Conservation (phyloP, 1,140 invertebrate species). For the Brachionus calyciflorus region DNA sequence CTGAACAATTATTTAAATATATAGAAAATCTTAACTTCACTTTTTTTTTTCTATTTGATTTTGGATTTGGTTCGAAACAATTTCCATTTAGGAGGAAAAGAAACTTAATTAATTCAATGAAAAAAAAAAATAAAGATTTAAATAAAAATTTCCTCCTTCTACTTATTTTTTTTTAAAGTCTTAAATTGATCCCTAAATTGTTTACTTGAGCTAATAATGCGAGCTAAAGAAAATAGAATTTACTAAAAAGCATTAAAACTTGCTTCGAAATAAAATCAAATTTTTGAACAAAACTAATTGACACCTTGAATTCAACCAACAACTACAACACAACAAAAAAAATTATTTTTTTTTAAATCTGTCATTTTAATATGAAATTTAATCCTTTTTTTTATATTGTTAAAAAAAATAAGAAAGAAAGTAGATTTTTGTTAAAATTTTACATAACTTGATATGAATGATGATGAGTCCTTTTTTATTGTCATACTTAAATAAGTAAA, state of each 20-base stretch:
- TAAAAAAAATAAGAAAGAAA: too few species aligned
- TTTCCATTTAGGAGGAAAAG: not conserved
- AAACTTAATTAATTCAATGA: constrained; percentile 37
- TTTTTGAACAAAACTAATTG: constrained; percentile 22
- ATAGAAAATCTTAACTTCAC: too few species aligned
- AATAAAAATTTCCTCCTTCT: constrained; percentile 26
- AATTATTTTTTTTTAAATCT: constrained; percentile 7
- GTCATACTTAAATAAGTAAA: too few species aligned
- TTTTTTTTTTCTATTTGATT: constrained; percentile 25
- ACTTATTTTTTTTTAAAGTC: constrained; percentile 8
- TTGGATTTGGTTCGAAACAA: constrained; percentile 20
- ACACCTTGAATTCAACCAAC: constrained; percentile 16
- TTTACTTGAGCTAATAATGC: not conserved
- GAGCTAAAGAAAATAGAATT: too few species aligned
- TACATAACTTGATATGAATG: too few species aligned
- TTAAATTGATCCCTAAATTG: constrained; percentile 26
- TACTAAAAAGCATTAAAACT: too few species aligned
- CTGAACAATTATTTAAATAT: too few species aligned
- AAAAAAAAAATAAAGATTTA: constrained; percentile 12
- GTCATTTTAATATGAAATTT: constrained; percentile 25
- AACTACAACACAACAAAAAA: too few species aligned
- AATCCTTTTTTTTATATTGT: constrained; percentile 18
- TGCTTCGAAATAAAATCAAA: too few species aligned
- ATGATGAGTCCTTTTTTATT: too few species aligned
- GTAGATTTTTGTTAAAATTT: too few species aligned